Evolutionary conservation across 2,888 invertebrate genomes (phyloP).

Genomic region (Acronicta psi): DNA sequence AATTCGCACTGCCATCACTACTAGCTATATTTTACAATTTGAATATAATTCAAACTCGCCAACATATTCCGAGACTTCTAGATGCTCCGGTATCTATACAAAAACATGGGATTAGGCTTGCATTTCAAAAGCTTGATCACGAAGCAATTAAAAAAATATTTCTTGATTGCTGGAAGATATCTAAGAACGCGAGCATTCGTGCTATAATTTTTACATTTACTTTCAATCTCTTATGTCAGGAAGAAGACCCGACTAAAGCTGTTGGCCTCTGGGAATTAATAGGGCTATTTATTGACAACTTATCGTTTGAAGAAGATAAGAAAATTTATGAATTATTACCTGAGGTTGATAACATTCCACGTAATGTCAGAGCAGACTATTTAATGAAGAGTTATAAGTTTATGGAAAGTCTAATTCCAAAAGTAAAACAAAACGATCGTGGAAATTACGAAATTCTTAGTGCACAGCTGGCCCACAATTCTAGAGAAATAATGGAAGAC

Average conservation of each 20-base stretch:
- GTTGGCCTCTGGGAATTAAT: constrained; percentile 67
- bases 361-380: constrained; percentile 63
- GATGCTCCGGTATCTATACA: constrained; percentile 75
- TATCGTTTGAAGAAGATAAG: constrained; percentile 72
- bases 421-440: constrained; percentile 49
- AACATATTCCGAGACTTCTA: constrained; percentile 66
- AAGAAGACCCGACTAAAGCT: constrained; percentile 62
- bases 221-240: constrained; percentile 66
- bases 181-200: constrained; percentile 74
- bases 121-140: constrained; percentile 66
- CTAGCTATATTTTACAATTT: constrained; percentile 74
- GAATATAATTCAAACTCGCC: constrained; percentile 55
- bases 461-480: constrained; percentile 54
- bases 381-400: constrained; percentile 70
- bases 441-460: constrained; percentile 48
- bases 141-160: constrained; percentile 65
- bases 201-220: constrained; percentile 72
- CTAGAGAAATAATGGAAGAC: constrained; percentile 65
- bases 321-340: constrained; percentile 67
- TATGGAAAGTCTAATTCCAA: constrained; percentile 60
- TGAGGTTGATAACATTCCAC: constrained; percentile 61
- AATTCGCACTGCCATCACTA: constrained; percentile 74
- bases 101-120: constrained; percentile 76
- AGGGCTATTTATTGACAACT: constrained; percentile 70
- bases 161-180: constrained; percentile 66